Evolutionary conservation across 2,888 invertebrate genomes (phyloP).

Genomic region (Watsonalla cultraria): DNA sequence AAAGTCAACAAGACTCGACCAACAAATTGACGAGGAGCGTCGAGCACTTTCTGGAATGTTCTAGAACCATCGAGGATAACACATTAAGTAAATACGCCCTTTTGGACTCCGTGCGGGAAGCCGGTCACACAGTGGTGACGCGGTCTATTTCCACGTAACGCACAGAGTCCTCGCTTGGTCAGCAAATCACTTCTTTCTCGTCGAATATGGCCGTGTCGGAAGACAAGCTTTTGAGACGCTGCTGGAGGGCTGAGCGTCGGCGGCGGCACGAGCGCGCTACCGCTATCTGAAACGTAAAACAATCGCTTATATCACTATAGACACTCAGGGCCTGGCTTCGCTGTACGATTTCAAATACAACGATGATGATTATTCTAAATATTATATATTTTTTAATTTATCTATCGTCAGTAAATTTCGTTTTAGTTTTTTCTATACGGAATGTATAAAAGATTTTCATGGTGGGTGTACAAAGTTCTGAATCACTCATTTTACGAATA

Average conservation of each 20-base stretch:
- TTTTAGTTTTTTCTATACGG: too few relatives aligned
- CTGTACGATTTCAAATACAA: too few relatives aligned
- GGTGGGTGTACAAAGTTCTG: too few relatives aligned
- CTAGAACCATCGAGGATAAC: not conserved
- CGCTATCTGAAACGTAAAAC: slow-evolving; percentile 43
- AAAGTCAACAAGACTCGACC: not conserved
- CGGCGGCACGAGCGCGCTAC: slow-evolving; percentile 80
- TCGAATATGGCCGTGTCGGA: slow-evolving; percentile 91
- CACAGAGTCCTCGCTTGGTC: slow-evolving; percentile 97
- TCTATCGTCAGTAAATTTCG: too few relatives aligned
- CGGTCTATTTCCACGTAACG: slow-evolving; percentile 94
- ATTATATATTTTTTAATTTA: too few relatives aligned
- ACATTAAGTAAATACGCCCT: not conserved
- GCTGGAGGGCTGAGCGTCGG: slow-evolving; percentile 87
- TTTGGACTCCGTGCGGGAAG: slow-evolving; percentile 60
- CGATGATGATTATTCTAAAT: too few relatives aligned
- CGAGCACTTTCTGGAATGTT: not conserved
- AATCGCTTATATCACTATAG: too few relatives aligned
- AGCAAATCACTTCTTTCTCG: slow-evolving; percentile 95
- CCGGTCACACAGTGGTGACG: slow-evolving; percentile 92
- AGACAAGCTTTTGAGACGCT: slow-evolving; percentile 87
- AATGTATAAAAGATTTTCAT: too few relatives aligned
- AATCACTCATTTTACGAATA: too few relatives aligned
- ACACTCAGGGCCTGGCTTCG: too few relatives aligned
- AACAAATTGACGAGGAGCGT: not conserved